Evolutionary conservation across 2,888 invertebrate species (phyloP), one percentile per base, ranked within the genome.

Genomic region (Eupithecia insigniata): DNA sequence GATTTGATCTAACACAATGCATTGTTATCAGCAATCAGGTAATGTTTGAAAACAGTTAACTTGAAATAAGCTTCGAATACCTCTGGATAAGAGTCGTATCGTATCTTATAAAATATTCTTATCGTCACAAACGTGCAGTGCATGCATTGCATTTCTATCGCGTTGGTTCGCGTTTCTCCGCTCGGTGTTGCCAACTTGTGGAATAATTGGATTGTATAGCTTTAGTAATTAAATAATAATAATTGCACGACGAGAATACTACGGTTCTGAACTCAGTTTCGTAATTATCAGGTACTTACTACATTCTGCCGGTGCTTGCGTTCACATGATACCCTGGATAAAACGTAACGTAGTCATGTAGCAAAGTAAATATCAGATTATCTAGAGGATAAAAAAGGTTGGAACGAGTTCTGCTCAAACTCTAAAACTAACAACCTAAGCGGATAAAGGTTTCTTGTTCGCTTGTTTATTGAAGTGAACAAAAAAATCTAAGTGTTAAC

Each of bases 161-260:
- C 67, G 32, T 51, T 51, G 51, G 51, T 51, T 51, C 22, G 51
- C 51, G 51, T 58, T 34, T 43, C 43, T 51, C 66, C 72, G 71
- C 69, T 74, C 70, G 28, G 51, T 72, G 73, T 71, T 69, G 71
- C 66, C 70, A 62, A 74, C 69, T 72, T 66, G 67, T 61, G 67
- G 30, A 72, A 69, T 77, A 74, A 73, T 75, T 76, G 71, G 75
- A 70, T 75, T 71, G 74, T 71, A 60, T 64, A 60, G 72, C 70
- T 74, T 71, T 72, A 70, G 69, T 71, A 67, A 76, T 70, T 43
- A 69, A 74, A 71, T 66, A 67, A 75, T 69, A 75, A 72, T 55
- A 26, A 72, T 72, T 78, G 72, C 65, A 55, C 22, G 22, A 10
- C 18, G 55, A 51, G 7, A 51, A 14, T 14, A 26, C 12, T 26